Conservation (phyloP, 2,113 vertebrate species). For the Oxyruncus cristatus region DNA sequence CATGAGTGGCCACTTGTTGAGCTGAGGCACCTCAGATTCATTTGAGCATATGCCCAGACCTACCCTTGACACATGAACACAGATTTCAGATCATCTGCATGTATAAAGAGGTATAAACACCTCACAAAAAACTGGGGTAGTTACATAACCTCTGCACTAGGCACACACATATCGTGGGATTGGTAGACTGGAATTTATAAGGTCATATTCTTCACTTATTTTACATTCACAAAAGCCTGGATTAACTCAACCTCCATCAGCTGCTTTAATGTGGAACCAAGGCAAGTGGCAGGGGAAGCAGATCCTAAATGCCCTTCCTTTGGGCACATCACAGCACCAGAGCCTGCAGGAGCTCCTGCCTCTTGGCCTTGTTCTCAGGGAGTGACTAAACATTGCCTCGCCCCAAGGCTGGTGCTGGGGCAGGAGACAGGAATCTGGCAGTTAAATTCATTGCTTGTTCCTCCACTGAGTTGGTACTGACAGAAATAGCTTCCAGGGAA, state of each 20-base stretch:
- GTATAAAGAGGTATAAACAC: neutral
- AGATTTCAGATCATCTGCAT: neutral
- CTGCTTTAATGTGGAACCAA: neutral
- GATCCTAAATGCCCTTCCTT: neutral
- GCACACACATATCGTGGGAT: neutral
- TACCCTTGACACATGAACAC: neutral
- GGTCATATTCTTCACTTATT: neutral
- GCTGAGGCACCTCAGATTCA: neutral
- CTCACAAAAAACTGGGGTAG: neutral
- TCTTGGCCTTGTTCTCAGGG: neutral
- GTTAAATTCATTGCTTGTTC: neutral
- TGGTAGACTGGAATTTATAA: neutral
- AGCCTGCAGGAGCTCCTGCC: neutral
- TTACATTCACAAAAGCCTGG: neutral
- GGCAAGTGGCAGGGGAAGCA: neutral
- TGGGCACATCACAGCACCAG: neutral
- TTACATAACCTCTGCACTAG: neutral
- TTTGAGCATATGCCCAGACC: neutral
- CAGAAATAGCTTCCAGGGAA: slow-evolving; percentile 54
- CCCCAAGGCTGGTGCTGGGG: neutral
- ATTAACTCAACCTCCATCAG: neutral
- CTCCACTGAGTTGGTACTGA: neutral
- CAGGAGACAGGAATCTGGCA: neutral
- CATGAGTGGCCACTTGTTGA: neutral
- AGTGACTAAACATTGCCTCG: neutral